Evolutionary conservation across 2,113 vertebrate species (phyloP), one percentile per base, ranked within the genome.

Genomic region (Physeter macrocephalus): DNA sequence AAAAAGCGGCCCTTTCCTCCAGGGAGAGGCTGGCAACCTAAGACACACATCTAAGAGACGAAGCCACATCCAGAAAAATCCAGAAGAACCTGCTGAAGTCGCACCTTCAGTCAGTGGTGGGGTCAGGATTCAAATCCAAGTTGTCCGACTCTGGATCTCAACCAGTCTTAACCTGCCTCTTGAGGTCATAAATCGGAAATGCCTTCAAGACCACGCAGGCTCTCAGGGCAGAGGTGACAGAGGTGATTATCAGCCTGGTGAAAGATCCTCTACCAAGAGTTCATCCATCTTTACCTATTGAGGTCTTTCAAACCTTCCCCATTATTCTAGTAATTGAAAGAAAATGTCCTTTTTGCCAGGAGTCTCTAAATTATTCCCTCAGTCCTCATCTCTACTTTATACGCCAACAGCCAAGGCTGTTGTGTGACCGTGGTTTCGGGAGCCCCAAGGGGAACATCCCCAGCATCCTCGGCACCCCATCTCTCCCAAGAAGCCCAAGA

Each of bases 131-230:
- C 34, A 12, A 25, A 13, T 4, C 29, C 27, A 3, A 36, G 17
- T 17, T 0, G 11, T 10, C 64, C 43, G 27, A 23, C 36, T 59
- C 9, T 2, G 18, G 41, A 21, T 27, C 67, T 18, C 29, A 12
- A 36, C 41, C 5, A 13, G 29, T 23, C 61, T 78, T 15, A 8
- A 3, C 9, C 15, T 29, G 1, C 39, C 31, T 54, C 20, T 3
- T 1, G 8, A 61, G 88, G 6, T 18, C 20, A 12, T 3, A 8
- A 59, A 2, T 41, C 54, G 84, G 77, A 27, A 6, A 1, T 3
- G 14, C 17, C 31, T 36, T 14, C 20, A 7, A 9, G 59, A 43
- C 1, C 7, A 1, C 2, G 2, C 3, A 20, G 0, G 0, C 7
- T 17, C 2, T 15, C 23, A 49, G 13, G 64, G 39, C 34, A 49